These are phyloP conservation scores for Drosophila prosaltans DNA, from an alignment of 1,140 invertebrate genomes.

Conservation along the genomic window DNA sequence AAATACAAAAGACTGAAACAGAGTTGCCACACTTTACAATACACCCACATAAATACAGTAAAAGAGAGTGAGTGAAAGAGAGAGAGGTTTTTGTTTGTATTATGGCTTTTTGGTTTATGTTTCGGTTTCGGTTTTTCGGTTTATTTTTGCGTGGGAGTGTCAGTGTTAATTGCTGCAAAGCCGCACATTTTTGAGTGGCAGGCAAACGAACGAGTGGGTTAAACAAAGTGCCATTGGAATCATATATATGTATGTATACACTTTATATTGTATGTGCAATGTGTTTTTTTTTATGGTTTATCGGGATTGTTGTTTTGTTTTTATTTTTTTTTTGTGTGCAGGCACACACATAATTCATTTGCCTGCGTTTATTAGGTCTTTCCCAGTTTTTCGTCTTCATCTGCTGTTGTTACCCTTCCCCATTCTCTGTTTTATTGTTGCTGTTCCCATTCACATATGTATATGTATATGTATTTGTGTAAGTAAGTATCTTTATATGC, in stretches of 20 bases:
- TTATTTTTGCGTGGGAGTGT: slow-evolving; percentile 67
- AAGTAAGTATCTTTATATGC: slow-evolving; percentile 4
- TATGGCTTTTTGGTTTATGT: slow-evolving; percentile 21
- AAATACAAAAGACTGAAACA: slow-evolving; percentile 36
- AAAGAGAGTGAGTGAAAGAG: too few relatives aligned
- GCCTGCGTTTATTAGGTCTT: slow-evolving; percentile 55
- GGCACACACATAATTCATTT: slow-evolving; percentile 56
- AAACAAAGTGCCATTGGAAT: slow-evolving; percentile 23
- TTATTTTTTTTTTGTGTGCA: slow-evolving; percentile 9
- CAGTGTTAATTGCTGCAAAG: slow-evolving; percentile 76
- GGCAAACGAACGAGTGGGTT: background rate
- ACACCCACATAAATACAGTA: slow-evolving; percentile 34
- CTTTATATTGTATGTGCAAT: slow-evolving; percentile 25
- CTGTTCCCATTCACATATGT: slow-evolving; percentile 42
- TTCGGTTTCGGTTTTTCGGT: slow-evolving; percentile 19
- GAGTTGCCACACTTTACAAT: slow-evolving; percentile 52
- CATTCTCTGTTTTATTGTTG: slow-evolving; percentile 24
- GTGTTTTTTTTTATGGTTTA: slow-evolving; percentile 51
- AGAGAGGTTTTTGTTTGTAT: slow-evolving; percentile 33
- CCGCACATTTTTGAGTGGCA: slow-evolving; percentile 58
- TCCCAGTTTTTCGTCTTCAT: slow-evolving; percentile 31
- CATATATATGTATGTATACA: background rate
- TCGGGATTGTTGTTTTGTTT: slow-evolving; percentile 27
- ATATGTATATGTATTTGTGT: background rate
- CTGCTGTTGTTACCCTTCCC: slow-evolving; percentile 11